These are phyloP conservation scores for Phanerotoma sp. DNA, from an alignment of 2,888 invertebrate genomes.

Conservation along the genomic window DNA sequence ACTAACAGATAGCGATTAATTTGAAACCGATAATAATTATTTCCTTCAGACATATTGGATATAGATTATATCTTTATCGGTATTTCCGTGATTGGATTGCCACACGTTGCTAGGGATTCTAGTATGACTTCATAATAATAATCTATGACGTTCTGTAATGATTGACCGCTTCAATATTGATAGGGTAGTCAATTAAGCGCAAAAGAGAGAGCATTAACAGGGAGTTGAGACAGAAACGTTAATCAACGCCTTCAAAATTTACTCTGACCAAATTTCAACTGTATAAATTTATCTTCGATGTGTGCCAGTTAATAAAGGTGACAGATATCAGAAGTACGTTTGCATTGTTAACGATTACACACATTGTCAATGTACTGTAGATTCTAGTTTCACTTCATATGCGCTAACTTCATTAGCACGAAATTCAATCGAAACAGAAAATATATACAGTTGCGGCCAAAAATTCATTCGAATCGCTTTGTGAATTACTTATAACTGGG, in stretches of 20 bases:
- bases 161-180: neutral
- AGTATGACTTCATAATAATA: neutral
- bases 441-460: no score
- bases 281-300: neutral
- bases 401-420: neutral
- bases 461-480: no score
- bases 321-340: neutral
- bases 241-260: neutral
- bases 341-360: slow-evolving; percentile 7
- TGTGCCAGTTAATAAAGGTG: neutral
- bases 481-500: no score
- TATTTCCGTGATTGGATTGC: neutral
- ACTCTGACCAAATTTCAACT: neutral
- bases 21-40: no score
- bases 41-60: no score
- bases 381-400: neutral
- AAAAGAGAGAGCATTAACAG: neutral
- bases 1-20: no score
- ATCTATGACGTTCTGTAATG: neutral
- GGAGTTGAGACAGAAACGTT: neutral
- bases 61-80: neutral
- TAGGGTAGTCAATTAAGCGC: neutral
- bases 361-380: neutral
- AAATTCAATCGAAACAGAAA: no score
- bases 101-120: no score